A percentile compares a stretch with the other conserved stretches of the same genome.
Evolutionary conservation across 1,140 invertebrate genomes (phyloP).

Genomic region (Macrocentrus cingulum): DNA sequence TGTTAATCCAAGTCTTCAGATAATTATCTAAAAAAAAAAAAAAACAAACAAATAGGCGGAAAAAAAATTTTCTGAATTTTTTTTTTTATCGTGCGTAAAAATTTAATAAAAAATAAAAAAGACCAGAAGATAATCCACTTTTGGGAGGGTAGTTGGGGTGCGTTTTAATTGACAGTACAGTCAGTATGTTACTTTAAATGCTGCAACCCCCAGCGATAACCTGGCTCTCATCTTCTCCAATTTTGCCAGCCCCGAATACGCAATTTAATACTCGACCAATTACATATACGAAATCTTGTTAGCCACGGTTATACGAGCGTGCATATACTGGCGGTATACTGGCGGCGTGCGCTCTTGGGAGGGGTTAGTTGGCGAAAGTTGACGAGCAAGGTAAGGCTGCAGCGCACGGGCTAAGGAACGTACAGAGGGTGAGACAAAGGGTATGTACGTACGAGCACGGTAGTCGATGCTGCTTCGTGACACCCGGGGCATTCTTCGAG

Average conservation of each 20-base stretch:
- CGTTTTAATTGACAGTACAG: constrained; percentile 47
- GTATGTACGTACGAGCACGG: constrained; percentile 13
- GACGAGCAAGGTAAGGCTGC: constrained; percentile 17
- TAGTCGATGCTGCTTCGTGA: constrained; percentile 26
- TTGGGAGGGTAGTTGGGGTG: constrained; percentile 26
- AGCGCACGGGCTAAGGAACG: constrained; percentile 28
- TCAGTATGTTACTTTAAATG: constrained; percentile 58
- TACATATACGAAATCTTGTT: constrained; percentile 62
- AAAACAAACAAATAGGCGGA: too few relatives aligned
- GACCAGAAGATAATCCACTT: not conserved
- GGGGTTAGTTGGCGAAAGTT: constrained; percentile 35
- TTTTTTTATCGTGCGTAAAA: too few relatives aligned
- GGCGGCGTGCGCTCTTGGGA: not conserved
- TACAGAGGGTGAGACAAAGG: not conserved
- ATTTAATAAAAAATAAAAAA: not conserved
- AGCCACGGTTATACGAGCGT: constrained; percentile 52
- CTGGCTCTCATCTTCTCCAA: constrained; percentile 32
- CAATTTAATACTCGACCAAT: constrained; percentile 61
- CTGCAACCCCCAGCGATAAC: constrained; percentile 42
- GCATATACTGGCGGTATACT: constrained; percentile 31
- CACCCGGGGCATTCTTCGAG: constrained; percentile 52
- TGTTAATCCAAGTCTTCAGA: too few relatives aligned
- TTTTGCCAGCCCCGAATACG: constrained; percentile 45
- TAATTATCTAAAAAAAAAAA: too few relatives aligned
- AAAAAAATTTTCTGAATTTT: too few relatives aligned